A percentile compares a stretch with the other conserved stretches of the same genome.
phyloP scores from a whole-genome alignment of 23 tunicate genomes.

The Ciona savignyi region DNA sequence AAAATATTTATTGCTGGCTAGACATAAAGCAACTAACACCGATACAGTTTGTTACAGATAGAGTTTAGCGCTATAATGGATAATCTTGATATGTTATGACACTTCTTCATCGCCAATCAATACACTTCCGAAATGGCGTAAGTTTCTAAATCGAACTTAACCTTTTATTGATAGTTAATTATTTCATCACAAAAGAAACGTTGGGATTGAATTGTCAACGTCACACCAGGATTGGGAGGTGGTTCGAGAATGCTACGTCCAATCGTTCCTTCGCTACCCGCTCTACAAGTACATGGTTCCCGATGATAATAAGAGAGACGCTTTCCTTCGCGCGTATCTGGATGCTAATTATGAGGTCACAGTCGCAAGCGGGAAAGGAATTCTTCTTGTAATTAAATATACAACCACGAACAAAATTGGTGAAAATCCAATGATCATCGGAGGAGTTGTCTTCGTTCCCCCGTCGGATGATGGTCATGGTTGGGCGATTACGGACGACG shows the following conservation, averaged over 20 bases:
- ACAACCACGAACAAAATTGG: not conserved
- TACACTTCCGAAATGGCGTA: not conserved
- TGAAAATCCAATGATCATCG: not conserved
- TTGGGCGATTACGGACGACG: conserved; percentile 61
- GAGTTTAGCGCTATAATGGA: not conserved
- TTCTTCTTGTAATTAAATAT: conserved; percentile 19
- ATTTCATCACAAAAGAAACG: not conserved
- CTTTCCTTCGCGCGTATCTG: conserved; percentile 56
- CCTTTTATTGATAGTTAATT: not conserved
- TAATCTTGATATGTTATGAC: not conserved
- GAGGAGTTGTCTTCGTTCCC: conserved; percentile 67
- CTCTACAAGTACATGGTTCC: conserved; percentile 76
- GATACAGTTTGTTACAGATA: not conserved
- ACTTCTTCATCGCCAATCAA: not conserved
- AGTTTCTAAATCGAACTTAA: not conserved
- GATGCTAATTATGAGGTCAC: conserved; percentile 78
- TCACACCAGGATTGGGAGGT: conserved; percentile 48
- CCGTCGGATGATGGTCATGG: conserved; percentile 84
- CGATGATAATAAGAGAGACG: conserved; percentile 22
- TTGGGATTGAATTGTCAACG: conserved; percentile 3
- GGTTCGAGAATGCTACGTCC: conserved; percentile 58
- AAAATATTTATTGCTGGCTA: not conserved
- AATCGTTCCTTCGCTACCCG: conserved; percentile 57
- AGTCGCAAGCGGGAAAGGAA: conserved; percentile 48
- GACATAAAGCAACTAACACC: not conserved